These are phyloP conservation scores for Thaumatotibia leucotreta DNA, from an alignment of 1,140 invertebrate species.

Conservation along the genomic window DNA sequence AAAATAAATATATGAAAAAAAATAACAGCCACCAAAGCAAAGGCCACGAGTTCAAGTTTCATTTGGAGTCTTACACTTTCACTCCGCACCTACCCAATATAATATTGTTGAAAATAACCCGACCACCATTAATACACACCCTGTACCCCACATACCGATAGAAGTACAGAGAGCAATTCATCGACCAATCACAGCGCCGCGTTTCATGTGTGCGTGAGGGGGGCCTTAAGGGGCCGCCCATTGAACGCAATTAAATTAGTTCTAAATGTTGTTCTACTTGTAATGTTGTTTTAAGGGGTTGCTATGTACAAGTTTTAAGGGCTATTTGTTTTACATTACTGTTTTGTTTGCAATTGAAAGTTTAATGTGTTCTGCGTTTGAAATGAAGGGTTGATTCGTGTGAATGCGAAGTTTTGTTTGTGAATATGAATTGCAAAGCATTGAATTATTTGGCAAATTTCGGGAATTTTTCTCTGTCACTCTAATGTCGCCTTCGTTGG, in stretches of 20 bases:
- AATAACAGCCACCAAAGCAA: too few species aligned
- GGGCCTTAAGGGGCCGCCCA: conserved; percentile 16
- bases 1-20: too few species aligned
- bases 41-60: too few species aligned
- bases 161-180: conserved; percentile 22
- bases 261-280: conserved; percentile 36
- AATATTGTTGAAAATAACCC: not conserved
- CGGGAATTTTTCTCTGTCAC: too few species aligned
- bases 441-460: too few species aligned
- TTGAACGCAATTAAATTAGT: conserved; percentile 42
- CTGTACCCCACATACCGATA: conserved; percentile 30
- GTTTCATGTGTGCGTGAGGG: conserved; percentile 34
- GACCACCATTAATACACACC: conserved; percentile 16
- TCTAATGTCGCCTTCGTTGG: too few species aligned
- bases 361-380: not conserved
- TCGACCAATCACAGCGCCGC: conserved; percentile 25
- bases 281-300: conserved; percentile 18
- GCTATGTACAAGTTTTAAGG: not conserved
- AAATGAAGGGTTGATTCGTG: too few species aligned
- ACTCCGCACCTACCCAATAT: too few species aligned
- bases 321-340: not conserved
- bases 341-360: not conserved
- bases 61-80: too few species aligned
- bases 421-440: too few species aligned
- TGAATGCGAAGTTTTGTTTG: too few species aligned